Evolutionary conservation across 30 jellyfish, hydroid and myxozoan species (phyloP).

Genomic region (Aurelia sp.): DNA sequence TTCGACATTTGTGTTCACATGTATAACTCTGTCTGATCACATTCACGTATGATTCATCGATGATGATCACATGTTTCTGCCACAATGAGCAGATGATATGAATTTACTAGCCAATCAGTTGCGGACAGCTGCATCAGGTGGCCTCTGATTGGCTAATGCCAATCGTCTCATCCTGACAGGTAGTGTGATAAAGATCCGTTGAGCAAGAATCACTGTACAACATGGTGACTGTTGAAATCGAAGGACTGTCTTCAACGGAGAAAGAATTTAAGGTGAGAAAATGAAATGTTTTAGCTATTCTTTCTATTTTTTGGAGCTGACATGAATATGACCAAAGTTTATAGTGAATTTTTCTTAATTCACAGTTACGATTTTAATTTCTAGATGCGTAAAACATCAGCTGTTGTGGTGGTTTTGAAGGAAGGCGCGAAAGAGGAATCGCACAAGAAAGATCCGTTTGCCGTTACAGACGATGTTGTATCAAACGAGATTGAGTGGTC

Average conservation of each 20-base stretch:
- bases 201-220: background rate
- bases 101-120: conserved; percentile 1
- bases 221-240: background rate
- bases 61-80: background rate
- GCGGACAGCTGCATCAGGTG: background rate
- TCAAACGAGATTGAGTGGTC: conserved; percentile 59
- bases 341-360: no score
- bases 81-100: conserved; percentile 17
- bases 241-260: background rate
- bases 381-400: conserved; percentile 5
- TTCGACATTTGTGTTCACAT: no score
- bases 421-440: conserved; percentile 32
- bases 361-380: background rate
- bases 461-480: conserved; percentile 58
- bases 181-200: background rate
- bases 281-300: background rate
- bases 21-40: background rate
- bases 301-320: background rate
- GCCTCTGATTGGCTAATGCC: conserved; percentile 32
- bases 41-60: background rate
- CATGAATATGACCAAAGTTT: background rate
- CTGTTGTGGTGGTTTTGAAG: conserved; percentile 12
- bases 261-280: background rate
- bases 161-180: conserved; percentile 38
- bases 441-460: conserved; percentile 62